Base-by-base conservation (phyloP, 2,113 vertebrate species). In the Nothocercus nigrocapillus region DNA sequence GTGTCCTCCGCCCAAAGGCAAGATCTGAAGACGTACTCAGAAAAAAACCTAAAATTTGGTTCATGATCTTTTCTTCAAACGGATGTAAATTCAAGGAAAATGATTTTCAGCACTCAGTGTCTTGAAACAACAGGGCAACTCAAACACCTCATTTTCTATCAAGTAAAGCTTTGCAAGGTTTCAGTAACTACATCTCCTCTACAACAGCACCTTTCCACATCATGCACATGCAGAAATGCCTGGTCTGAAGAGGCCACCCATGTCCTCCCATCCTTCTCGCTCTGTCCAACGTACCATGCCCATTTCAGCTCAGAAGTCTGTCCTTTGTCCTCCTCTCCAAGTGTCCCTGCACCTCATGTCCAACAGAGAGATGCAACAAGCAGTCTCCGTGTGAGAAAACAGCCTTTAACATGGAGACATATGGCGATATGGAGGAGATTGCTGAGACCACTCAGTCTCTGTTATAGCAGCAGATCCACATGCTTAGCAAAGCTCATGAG, bases 401-500 rank as follows among this genome's bases (percentile, higher is more conserved):
- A 70, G 15, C 24, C 47, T 70, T 70, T 47, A 53, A 51, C 51
- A 51, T 18, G 24, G n/a, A 18, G 47, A 27, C 47, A 63, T 11
- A 21, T 5, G 22, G 21, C 11, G 21, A 62, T 21, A 25, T 11
- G 28, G 54, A 18, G 16, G 30, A 58, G 28, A 58, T 32, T 28
- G 28, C 54, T 18, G 54, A 3, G 14, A 16, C 54, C 75, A 86
- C 69, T 74, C 64, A 25, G 25, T 68, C 17, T 11, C 38, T 70
- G 47, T 51, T 42, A 32, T 15, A 22, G 32, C 30, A 27, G 32
- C 38, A 64, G 25, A 67, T 6, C 38, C 28, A 38, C 36, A 21
- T 0, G 8, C 74, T 42, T 0, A 0, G 69, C n/a, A 2, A 3
- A 80, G 45, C 47, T 78, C 85, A 75, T 7, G 3, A 75, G 69